Base-by-base conservation (phyloP, 2,888 invertebrate genomes). In the Scelioninae gen. 1 region DNA sequence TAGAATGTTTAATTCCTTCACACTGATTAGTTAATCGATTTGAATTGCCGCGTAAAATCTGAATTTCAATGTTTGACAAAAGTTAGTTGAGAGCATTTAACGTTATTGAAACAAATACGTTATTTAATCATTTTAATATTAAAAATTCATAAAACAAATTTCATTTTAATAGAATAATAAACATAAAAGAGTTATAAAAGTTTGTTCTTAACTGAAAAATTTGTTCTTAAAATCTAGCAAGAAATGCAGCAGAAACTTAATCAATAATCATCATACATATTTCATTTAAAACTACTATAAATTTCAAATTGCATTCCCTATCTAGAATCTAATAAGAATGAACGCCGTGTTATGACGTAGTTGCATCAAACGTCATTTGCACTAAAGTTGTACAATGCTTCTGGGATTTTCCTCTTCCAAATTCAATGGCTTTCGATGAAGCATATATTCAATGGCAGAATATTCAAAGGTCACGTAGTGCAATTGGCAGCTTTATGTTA, bases 401-500 rank as follows among this genome's bases (percentile, higher is more conserved):
- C 31, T n/a, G 51, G 38, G 72, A 40, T 72, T 72, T 71, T n/a
- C n/a, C n/a, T n/a, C 49, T 71, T 60, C 49, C 29, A 16, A 34
- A 71, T 60, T 60, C 71, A 72, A 72, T 62, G 13, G 74, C 47
- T 53, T 63, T 74, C 53, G 53, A 62, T 62, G 53, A 47, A 74
- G 63, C 62, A 23, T 7, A 11, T 31, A 11, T 40, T 63, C 74
- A 74, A 31, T 62, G 29, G 53, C 43, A 53, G 31, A 62, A 55
- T 63, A 74, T 74, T 43, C 63, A 74, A 74, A 74, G 63, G 63
- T 55, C 63, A 74, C 62, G 47, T 7, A 63, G 55, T 55, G 74
- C 74, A 34, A 55, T 53, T 51, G 72, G 72, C 45, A 45, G 63
- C 74, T 63, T 63, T 74, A 45, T 53, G 43, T 63, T 63, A 31